Percentiles rank a stretch among this genome's conserved stretches.
Evolutionary conservation across 2,113 vertebrate genomes (phyloP).

Genomic region (Grus americana): DNA sequence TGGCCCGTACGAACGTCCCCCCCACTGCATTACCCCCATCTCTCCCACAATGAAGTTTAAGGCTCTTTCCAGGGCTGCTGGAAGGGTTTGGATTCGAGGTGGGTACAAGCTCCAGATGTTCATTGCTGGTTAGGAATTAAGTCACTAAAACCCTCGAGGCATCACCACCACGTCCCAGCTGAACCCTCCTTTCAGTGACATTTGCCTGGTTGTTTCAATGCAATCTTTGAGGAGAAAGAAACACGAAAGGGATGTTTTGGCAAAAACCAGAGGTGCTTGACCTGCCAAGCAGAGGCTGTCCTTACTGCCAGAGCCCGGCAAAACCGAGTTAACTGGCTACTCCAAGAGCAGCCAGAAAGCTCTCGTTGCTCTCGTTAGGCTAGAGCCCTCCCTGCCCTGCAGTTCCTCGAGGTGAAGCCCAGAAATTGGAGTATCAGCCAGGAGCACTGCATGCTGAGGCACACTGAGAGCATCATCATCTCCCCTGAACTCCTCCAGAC

Average conservation of each 20-base stretch:
- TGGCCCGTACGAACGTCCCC: fast-evolving
- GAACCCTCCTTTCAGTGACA: fast-evolving
- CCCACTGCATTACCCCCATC: fast-evolving
- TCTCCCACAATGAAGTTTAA: fast-evolving
- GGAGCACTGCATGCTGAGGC: neutral
- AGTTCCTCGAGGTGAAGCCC: neutral
- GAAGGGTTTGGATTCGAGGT: fast-evolving
- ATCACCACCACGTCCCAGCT: fast-evolving
- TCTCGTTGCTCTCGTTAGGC: neutral
- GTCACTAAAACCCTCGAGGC: neutral
- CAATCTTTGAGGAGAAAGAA: neutral
- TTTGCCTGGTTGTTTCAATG: neutral
- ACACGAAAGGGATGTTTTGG: neutral
- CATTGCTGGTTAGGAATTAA: neutral
- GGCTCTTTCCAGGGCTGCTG: neutral
- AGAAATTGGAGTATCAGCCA: neutral
- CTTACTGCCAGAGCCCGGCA: neutral
- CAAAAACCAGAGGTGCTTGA: neutral
- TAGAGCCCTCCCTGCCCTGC: neutral
- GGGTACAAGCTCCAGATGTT: neutral
- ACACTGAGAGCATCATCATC: fast-evolving
- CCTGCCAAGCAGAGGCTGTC: neutral
- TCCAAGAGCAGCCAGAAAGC: neutral
- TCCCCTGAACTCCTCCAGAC: neutral
- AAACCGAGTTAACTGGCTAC: fast-evolving